Base-by-base conservation (phyloP, 2,888 invertebrate genomes). In the Chelonus formosanus region DNA sequence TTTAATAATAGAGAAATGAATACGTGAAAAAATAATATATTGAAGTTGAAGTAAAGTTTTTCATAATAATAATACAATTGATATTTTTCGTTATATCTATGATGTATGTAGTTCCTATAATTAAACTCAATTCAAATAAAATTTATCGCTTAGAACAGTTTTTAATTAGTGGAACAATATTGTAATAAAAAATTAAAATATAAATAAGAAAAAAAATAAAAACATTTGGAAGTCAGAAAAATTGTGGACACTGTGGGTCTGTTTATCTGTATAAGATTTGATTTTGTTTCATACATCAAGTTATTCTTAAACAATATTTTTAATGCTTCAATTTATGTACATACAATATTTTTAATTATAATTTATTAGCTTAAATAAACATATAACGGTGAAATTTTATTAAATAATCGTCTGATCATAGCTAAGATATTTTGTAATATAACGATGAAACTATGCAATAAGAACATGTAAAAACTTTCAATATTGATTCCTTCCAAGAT, bases 381-480 rank as follows among this genome's bases (percentile, higher is more conserved):
- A 56, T 57, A 57, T 61, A 57, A 66, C 56, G 55, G 56, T 57
- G 52, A 62, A 56, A 45, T 65, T 59, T 70, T 75, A 76, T 70
- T 70, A 72, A 78, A 77, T 77, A 67, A 70, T 69, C 62, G 68
- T 67, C 58, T 57, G 63, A 61, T 66, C 58, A 56, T 70, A 69
- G 68, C 69, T 71, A 73, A 70, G 72, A 69, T 62, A 68, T 36
- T 64, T 56, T 62, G 40, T 47, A 61, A 57, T 56, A 53, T 47
- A 62, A 63, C 36, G 55, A 55, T 47, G 10, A 63, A 55, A 55
- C 50, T 50, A 56, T 53, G 58, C 62, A 58, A 62, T 67, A 63
- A 67, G 62, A 67, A 63, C 62, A 67, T 80, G 79, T 79, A 80
- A 81, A 81, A 82, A 81, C 76, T 80, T 80, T 79, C 79, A 75